phyloP scores from a whole-genome alignment of 2,797 vertebrate genomes.

The Catharus ustulatus region DNA sequence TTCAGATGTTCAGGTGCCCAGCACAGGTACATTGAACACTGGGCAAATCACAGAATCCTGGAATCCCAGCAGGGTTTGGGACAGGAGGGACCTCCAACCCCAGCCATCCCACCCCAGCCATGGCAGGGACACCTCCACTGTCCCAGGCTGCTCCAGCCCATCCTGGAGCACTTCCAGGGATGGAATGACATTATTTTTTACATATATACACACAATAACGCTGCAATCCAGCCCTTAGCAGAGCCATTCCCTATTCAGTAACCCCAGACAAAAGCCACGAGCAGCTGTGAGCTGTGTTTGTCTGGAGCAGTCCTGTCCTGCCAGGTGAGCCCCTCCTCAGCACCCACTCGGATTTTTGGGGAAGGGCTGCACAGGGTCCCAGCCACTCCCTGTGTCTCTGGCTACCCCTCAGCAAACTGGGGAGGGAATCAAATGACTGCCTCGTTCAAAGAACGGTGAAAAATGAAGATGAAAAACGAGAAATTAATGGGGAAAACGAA shows the following conservation, averaged over 20 bases:
- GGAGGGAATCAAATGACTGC: neutral
- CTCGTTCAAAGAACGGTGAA: neutral
- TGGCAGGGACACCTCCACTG: neutral
- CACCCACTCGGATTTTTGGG: neutral
- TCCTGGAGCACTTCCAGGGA: neutral
- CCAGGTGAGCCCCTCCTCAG: neutral
- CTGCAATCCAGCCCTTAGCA: neutral
- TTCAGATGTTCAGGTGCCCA: too few relatives aligned
- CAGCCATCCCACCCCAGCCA: neutral
- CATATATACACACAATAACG: fast-evolving
- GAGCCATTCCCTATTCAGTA: too few relatives aligned
- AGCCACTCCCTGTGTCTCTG: fast-evolving
- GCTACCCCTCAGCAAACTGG: neutral
- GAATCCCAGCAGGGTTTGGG: neutral
- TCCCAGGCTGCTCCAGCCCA: fast-evolving
- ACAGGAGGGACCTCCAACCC: neutral
- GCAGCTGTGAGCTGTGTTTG: neutral
- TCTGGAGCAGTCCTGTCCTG: neutral
- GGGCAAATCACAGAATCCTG: neutral
- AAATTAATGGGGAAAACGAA: neutral
- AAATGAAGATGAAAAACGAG: neutral
- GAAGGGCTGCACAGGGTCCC: neutral
- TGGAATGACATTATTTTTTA: too few relatives aligned
- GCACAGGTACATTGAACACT: neutral
- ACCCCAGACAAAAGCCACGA: fast-evolving